Percentiles rank a stretch among this genome's conserved stretches.
These are phyloP conservation scores for Himalopsyche kuldschensis DNA, from an alignment of 2,888 invertebrate species.

Conservation along the genomic window DNA sequence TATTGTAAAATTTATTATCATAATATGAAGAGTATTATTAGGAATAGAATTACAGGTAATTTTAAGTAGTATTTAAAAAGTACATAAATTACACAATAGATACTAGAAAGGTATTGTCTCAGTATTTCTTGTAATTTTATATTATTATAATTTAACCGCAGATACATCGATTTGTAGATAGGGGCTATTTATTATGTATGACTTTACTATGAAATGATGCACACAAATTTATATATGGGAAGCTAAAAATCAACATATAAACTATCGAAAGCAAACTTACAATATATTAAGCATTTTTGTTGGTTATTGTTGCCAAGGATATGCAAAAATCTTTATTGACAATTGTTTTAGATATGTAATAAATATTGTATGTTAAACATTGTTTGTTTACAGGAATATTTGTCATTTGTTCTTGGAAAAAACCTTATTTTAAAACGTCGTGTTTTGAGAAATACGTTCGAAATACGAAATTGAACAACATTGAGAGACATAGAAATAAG, in stretches of 20 bases:
- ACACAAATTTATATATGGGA: background rate
- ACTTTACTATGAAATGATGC: background rate
- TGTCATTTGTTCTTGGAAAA: too few species aligned
- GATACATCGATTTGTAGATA: background rate
- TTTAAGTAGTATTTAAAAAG: slow-evolving; percentile 28
- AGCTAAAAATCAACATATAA: background rate
- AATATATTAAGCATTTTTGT: too few species aligned
- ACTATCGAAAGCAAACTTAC: background rate
- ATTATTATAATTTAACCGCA: slow-evolving; percentile 1
- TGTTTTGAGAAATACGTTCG: too few species aligned
- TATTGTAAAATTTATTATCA: slow-evolving; percentile 1
- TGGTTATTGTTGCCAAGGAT: background rate
- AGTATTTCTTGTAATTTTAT: slow-evolving; percentile 32
- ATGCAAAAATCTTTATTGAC: background rate
- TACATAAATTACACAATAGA: slow-evolving; percentile 35
- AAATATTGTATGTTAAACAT: too few species aligned
- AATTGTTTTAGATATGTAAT: background rate
- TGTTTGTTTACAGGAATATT: too few species aligned
- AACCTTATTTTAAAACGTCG: too few species aligned
- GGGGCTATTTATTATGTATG: background rate
- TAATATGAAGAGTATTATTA: slow-evolving; percentile 1
- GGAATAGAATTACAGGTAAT: slow-evolving; percentile 24
- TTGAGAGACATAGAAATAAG: too few species aligned
- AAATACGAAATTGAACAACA: too few species aligned
- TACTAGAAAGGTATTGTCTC: slow-evolving; percentile 40